Evolutionary conservation across 2,797 vertebrate species (phyloP).

Genomic region (Acipenser transmontanus): DNA sequence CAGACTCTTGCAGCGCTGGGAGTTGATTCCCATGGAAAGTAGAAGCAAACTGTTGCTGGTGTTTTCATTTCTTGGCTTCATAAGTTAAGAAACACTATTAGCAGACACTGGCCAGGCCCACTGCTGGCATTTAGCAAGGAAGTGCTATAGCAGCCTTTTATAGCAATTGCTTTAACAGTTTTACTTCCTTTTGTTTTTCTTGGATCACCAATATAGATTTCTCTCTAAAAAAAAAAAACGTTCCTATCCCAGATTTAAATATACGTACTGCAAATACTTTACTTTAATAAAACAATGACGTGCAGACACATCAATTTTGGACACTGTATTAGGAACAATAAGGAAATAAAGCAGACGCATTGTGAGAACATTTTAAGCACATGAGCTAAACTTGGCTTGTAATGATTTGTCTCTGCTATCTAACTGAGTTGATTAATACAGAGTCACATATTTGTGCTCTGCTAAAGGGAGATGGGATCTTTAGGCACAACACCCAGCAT

Average conservation of each 20-base stretch:
- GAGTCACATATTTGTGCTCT: no score
- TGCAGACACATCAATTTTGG: no score
- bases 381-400: no score
- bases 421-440: no score
- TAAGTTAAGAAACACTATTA: conserved; percentile 1
- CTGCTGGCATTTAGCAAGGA: conserved; percentile 43
- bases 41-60: conserved; percentile 9
- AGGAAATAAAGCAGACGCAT: no score
- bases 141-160: conserved; percentile 41
- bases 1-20: conserved; percentile 21
- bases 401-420: no score
- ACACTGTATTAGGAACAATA: no score
- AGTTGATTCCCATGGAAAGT: conserved; percentile 17
- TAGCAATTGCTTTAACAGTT: conserved; percentile 35
- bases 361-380: no score
- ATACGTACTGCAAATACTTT: no score
- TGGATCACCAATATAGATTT: conserved; percentile 21
- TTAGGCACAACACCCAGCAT: no score
- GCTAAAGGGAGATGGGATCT: no score
- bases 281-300: no score
- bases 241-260: conserved; percentile 3
- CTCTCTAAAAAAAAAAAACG: conserved; percentile 18
- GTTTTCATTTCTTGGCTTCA: conserved; percentile 10
- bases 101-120: conserved; percentile 23
- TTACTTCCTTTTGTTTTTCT: conserved; percentile 24